A percentile compares a stretch with the other conserved stretches of the same genome.
phyloP scores from a whole-genome alignment of 2,113 vertebrate genomes.

The Rhegmatorhina hoffmannsi region DNA sequence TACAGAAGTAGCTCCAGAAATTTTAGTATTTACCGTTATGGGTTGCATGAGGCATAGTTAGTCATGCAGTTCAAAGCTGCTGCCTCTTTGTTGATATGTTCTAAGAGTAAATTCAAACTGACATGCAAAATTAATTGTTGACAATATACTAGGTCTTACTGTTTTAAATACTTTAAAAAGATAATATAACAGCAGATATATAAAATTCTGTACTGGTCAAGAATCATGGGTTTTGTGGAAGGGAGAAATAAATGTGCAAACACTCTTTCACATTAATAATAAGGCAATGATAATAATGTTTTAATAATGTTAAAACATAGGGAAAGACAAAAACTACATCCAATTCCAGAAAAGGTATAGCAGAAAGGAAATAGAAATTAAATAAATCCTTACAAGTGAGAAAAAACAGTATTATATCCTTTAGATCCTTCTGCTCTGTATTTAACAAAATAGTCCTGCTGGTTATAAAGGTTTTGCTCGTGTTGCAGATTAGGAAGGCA shows the following conservation, averaged over 20 bases:
- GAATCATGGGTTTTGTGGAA: background rate
- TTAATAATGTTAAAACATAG: background rate
- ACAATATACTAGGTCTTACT: background rate
- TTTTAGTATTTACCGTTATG: background rate
- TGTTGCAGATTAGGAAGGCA: background rate
- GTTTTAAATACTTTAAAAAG: background rate
- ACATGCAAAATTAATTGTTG: background rate
- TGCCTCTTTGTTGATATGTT: background rate
- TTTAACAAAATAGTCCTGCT: background rate
- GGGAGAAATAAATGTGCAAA: background rate
- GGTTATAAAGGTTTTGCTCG: background rate
- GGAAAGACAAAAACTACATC: background rate
- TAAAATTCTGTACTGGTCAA: background rate
- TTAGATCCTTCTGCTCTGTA: background rate
- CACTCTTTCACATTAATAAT: background rate
- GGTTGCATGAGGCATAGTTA: background rate
- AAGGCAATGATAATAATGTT: background rate
- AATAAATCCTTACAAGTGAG: background rate
- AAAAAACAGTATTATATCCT: background rate
- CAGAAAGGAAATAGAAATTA: background rate
- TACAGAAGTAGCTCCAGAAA: background rate
- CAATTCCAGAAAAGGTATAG: background rate
- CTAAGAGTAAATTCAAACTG: background rate
- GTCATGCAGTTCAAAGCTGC: background rate
- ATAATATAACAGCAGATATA: background rate